A percentile compares a stretch with the other conserved stretches of the same genome.
phyloP scores from a whole-genome alignment of 2,797 vertebrate genomes.

The Streptopelia turtur region DNA sequence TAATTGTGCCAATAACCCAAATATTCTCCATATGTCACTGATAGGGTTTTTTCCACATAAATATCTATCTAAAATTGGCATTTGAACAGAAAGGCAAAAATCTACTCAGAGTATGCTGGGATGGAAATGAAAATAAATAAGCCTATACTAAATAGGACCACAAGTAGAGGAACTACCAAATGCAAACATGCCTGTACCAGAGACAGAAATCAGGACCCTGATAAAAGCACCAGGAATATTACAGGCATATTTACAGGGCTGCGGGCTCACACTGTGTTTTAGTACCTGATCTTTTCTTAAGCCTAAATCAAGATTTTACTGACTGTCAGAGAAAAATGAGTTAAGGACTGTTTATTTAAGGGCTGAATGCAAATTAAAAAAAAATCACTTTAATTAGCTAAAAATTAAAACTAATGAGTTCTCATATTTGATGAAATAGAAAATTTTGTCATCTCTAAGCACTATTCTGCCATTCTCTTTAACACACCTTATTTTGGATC shows the following conservation, averaged over 20 bases:
- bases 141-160: background rate
- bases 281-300: background rate
- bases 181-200: background rate
- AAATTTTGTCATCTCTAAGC: background rate
- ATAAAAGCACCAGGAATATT: background rate
- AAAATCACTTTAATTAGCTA: background rate
- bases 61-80: slow-evolving; percentile 4
- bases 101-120: background rate
- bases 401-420: background rate
- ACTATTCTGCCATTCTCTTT: background rate
- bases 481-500: background rate
- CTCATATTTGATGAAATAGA: background rate
- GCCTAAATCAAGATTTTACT: background rate
- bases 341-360: background rate
- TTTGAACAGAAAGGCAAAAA: slow-evolving; percentile 8
- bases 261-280: background rate
- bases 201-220: background rate
- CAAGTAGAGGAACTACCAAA: background rate
- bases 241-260: background rate
- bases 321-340: background rate
- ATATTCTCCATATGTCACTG: slow-evolving; percentile 26
- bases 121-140: slow-evolving; percentile 25
- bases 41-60: background rate
- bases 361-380: background rate
- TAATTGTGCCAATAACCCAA: background rate